Evolutionary conservation across 2,888 invertebrate genomes (phyloP), one percentile per base, ranked within the genome.

Genomic region (Eristalis tenax): DNA sequence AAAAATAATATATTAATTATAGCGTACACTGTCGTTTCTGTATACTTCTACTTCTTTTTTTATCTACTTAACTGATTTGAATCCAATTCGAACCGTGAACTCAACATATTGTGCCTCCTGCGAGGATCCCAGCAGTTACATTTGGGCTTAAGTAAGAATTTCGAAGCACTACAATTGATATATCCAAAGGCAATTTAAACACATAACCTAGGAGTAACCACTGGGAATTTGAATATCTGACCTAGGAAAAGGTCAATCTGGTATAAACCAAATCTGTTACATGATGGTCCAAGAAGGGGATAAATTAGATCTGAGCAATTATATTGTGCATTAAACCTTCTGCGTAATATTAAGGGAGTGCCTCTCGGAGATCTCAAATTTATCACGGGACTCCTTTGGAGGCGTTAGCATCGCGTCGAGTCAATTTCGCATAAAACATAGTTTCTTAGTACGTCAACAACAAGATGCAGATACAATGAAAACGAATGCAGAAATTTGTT

Each of bases 381-480:
- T 73, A 73, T 50, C 64, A 56, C 40, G 22, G 64, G 5, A 64
- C 22, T 8, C 63, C 56, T 23, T 40, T 71, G 5, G 70, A 40
- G 22, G 26, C 70, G 3, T 56, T 63, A 32, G 73, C 73, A 50
- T 68, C 56, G 26, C 40, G 28, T 28, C 23, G 68, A n/a, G 18
- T n/a, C 2, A 68, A 56, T 68, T 43, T 56, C 23, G 50, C 13
- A 35, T 2, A 38, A 65, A 65, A 15, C 65, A 65, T 35, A 32
- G 50, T 23, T 23, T 43, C 26, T 15, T 66, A 43, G 13, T 28
- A 26, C 22, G 66, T 1, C 23, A 66, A n/a, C 15, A n/a, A n/a
- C 43, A 43, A 43, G n/a, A 43, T 43, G 15, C 43, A 43, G 43
- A 43, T 43, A n/a, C 43, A n/a, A 50, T 0, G 13, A n/a, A 4